Conservation (phyloP, 2,113 vertebrate species). For the Etia nguti region DNA sequence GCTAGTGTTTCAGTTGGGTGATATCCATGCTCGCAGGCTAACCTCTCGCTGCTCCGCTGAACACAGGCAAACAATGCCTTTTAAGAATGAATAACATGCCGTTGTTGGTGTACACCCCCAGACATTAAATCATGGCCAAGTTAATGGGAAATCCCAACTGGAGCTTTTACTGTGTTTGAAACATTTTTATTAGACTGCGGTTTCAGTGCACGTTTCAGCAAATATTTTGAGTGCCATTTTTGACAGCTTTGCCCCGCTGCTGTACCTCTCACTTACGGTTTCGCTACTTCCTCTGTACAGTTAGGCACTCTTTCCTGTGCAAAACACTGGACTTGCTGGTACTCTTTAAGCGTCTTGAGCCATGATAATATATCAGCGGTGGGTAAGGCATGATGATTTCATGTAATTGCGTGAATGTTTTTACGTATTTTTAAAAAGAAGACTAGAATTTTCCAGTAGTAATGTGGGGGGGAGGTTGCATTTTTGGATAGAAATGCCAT, state of each 20-base stretch:
- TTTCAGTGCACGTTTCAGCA: conserved; percentile 24
- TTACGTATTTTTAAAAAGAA: neutral
- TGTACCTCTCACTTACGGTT: neutral
- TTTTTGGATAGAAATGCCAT: neutral
- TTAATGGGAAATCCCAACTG: conserved; percentile 43
- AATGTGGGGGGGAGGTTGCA: neutral
- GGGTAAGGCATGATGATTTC: neutral
- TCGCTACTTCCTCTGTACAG: neutral
- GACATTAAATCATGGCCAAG: conserved; percentile 35
- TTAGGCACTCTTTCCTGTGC: neutral
- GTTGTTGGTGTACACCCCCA: conserved; percentile 18
- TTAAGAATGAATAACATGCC: conserved; percentile 53
- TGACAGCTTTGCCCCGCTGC: neutral
- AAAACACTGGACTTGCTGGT: neutral
- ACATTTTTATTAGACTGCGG: conserved; percentile 41
- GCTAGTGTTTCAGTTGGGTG: conserved; percentile 56
- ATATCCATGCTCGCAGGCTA: conserved; percentile 48
- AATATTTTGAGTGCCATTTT: conserved; percentile 20
- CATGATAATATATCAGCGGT: neutral
- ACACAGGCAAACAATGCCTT: conserved; percentile 58
- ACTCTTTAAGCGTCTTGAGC: neutral
- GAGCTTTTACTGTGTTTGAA: conserved; percentile 25
- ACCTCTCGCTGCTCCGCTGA: conserved; percentile 46
- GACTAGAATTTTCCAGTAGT: neutral
- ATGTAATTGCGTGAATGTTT: neutral